Conservation (phyloP, 2,113 vertebrate genomes). For the Semnornis frantzii region DNA sequence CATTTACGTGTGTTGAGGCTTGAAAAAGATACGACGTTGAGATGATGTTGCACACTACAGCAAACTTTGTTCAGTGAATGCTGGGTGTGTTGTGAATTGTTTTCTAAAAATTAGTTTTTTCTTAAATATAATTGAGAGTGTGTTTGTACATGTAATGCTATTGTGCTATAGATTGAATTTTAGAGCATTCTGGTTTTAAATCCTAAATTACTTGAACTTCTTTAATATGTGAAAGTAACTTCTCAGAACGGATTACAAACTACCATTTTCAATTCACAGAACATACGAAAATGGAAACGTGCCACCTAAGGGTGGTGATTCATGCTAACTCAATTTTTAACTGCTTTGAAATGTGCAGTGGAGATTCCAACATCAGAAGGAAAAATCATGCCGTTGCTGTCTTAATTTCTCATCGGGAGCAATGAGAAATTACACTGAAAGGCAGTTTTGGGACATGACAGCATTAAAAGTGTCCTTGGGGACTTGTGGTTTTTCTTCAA, state of each 20-base stretch:
- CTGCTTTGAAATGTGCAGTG: not conserved
- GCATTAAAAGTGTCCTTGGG: not conserved
- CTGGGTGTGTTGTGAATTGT: not conserved
- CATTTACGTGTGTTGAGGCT: not conserved
- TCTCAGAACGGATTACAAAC: not conserved
- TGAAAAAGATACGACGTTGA: not conserved
- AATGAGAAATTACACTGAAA: not conserved
- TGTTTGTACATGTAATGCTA: not conserved
- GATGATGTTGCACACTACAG: not conserved
- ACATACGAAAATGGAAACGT: not conserved
- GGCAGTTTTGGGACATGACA: not conserved
- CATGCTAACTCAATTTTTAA: not conserved
- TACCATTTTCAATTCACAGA: conserved; percentile 10
- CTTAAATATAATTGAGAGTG: not conserved
- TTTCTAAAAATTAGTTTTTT: not conserved
- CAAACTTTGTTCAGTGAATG: not conserved
- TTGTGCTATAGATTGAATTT: not conserved
- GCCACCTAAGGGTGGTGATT: conserved; percentile 5
- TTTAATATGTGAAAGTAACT: not conserved
- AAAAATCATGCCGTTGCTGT: not conserved
- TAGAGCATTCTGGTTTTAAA: not conserved
- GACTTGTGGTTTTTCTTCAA: not conserved
- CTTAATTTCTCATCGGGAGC: not conserved
- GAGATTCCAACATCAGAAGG: not conserved
- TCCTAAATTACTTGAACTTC: not conserved